Percentiles rank a stretch among this genome's conserved stretches.
Conservation (phyloP, 92 coral and sea anemone species). For the Siderastrea radians region DNA sequence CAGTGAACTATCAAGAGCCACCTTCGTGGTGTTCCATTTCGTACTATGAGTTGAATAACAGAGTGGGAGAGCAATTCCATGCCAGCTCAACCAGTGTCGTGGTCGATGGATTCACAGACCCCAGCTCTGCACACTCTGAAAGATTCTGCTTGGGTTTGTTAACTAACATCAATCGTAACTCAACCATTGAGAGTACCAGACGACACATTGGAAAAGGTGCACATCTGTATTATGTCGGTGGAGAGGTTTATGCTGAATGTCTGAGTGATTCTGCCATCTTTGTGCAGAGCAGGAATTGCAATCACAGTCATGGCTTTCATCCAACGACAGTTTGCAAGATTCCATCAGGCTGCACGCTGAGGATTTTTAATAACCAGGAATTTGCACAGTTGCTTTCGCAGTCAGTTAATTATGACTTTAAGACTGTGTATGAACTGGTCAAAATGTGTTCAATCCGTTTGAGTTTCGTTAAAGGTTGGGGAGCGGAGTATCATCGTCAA, state of each 20-base stretch:
- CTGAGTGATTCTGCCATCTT: conserved; percentile 99
- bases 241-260: conserved; percentile 99
- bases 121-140: conserved; percentile 95
- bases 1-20: conserved; percentile 98
- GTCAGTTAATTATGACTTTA: conserved; percentile 98
- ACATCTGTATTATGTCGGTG: conserved; percentile 97
- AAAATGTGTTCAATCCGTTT: conserved; percentile 98
- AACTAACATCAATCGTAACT: conserved; percentile 94
- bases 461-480: conserved; percentile 99
- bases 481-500: conserved; percentile 99
- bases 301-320: conserved; percentile 98
- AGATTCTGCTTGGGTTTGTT: conserved; percentile 97
- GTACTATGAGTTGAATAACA: conserved; percentile 95
- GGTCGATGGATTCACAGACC: conserved; percentile 99
- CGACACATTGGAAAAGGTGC: conserved; percentile 98
- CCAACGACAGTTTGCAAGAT: conserved; percentile 99
- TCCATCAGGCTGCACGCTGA: conserved; percentile 94
- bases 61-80: conserved; percentile 98
- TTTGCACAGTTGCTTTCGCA: conserved; percentile 99
- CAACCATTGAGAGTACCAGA: conserved; percentile 99
- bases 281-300: conserved; percentile 99
- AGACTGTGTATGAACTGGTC: conserved; percentile 97
- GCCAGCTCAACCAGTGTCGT: conserved; percentile 90
- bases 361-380: conserved; percentile 98
- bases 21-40: conserved; percentile 98